Percentiles rank a stretch among this genome's conserved stretches.
These are phyloP conservation scores for Epinotia demarniana DNA, from an alignment of 2,888 invertebrate species.

Conservation along the genomic window DNA sequence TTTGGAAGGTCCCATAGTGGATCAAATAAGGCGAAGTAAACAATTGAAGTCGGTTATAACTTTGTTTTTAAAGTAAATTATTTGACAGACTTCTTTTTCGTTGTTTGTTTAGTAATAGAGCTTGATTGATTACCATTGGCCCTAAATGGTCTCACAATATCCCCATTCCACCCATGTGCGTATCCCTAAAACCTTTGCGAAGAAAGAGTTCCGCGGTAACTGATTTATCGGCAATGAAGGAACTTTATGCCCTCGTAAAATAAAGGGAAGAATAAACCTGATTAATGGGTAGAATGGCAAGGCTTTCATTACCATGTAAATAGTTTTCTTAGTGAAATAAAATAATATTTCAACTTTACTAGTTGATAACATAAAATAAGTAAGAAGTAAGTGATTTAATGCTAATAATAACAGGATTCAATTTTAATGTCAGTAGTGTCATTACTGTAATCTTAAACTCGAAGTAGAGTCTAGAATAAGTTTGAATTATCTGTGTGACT, in stretches of 20 bases:
- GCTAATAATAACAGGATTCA: no score
- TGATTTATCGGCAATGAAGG: slow-evolving; percentile 37
- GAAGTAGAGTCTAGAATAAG: no score
- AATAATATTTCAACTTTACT: neutral
- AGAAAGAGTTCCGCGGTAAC: slow-evolving; percentile 24
- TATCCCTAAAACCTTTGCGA: neutral
- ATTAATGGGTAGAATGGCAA: slow-evolving; percentile 32
- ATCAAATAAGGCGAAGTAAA: no score
- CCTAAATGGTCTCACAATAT: neutral
- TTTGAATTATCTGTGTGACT: no score
- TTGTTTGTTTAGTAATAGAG: neutral
- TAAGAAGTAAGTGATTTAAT: no score
- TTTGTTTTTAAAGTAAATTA: no score
- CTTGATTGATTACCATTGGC: neutral
- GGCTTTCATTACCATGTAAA: slow-evolving; percentile 30
- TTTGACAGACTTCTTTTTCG: no score
- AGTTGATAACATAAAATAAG: no score
- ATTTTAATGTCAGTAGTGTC: no score
- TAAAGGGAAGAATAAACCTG: slow-evolving; percentile 26
- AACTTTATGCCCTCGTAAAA: slow-evolving; percentile 36
- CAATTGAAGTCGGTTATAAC: no score
- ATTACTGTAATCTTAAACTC: no score
- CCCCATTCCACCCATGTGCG: neutral
- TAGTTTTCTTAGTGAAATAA: slow-evolving; percentile 25
- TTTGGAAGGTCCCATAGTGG: no score